phyloP scores from a whole-genome alignment of 2,113 vertebrate genomes.

The Suricata suricatta region DNA sequence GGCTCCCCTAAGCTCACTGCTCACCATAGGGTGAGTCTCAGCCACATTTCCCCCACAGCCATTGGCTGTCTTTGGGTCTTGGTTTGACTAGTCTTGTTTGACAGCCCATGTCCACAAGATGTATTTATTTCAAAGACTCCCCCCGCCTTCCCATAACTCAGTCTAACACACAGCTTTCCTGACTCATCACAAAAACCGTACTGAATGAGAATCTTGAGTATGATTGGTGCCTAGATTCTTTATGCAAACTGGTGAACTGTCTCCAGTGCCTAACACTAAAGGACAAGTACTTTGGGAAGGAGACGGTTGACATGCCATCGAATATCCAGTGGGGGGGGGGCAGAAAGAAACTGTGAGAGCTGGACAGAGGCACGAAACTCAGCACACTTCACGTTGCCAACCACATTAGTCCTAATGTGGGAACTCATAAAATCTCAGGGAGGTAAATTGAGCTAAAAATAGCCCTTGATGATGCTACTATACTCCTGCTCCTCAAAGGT shows the following conservation, averaged over 20 bases:
- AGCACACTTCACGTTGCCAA: background rate
- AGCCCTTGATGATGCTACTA: background rate
- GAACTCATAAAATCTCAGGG: background rate
- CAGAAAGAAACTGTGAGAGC: background rate
- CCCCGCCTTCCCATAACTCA: rapidly evolving
- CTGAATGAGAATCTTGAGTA: background rate
- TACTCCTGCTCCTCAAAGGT: background rate
- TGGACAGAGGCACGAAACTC: background rate
- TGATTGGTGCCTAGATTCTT: background rate
- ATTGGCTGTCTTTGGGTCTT: background rate
- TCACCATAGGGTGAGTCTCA: background rate
- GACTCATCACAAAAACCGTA: background rate
- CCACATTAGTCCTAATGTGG: rapidly evolving
- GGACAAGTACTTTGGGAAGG: background rate
- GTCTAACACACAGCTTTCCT: background rate
- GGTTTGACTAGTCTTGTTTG: background rate
- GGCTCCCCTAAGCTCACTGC: rapidly evolving
- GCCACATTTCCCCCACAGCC: rapidly evolving
- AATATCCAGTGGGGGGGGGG: background rate
- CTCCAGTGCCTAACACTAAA: no score
- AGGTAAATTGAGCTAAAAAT: background rate
- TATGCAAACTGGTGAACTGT: background rate
- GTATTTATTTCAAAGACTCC: background rate
- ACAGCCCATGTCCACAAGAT: background rate
- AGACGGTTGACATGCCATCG: background rate